Conservation (phyloP, 2,113 vertebrate species). For the Epinephelus moara region DNA sequence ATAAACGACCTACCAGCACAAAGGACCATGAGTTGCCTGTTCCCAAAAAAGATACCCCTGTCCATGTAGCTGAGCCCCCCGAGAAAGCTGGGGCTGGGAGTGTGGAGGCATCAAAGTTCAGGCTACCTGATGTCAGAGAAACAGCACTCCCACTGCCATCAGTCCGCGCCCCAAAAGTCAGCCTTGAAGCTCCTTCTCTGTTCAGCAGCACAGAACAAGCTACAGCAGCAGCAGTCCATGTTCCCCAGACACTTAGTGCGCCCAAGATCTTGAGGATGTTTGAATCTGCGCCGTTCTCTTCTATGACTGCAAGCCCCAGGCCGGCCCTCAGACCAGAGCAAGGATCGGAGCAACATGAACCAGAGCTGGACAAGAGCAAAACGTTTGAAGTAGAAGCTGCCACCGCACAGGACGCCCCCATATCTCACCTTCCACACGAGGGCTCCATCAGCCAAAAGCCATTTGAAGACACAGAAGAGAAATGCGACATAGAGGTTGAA, state of each 20-base stretch:
- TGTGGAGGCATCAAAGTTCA: conserved; percentile 54
- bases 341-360: neutral
- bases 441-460: conserved; percentile 6
- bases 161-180: conserved; percentile 27
- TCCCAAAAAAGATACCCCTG: conserved; percentile 60
- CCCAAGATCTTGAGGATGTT: conserved; percentile 11
- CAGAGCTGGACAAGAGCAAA: neutral
- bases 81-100: conserved; percentile 48
- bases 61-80: conserved; percentile 26
- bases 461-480: neutral
- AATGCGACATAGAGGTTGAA: neutral
- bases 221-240: neutral
- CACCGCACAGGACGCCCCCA: neutral
- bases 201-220: conserved; percentile 28
- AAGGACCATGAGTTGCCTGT: conserved; percentile 43
- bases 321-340: conserved; percentile 69
- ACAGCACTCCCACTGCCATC: conserved; percentile 23
- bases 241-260: neutral
- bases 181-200: conserved; percentile 28
- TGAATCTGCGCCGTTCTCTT: conserved; percentile 15
- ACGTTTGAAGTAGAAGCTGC: neutral
- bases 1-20: conserved; percentile 64
- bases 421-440: neutral
- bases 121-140: conserved; percentile 63
- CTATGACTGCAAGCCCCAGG: conserved; percentile 54